Base-by-base conservation (phyloP, 2,113 vertebrate genomes). In the Semnornis frantzii region DNA sequence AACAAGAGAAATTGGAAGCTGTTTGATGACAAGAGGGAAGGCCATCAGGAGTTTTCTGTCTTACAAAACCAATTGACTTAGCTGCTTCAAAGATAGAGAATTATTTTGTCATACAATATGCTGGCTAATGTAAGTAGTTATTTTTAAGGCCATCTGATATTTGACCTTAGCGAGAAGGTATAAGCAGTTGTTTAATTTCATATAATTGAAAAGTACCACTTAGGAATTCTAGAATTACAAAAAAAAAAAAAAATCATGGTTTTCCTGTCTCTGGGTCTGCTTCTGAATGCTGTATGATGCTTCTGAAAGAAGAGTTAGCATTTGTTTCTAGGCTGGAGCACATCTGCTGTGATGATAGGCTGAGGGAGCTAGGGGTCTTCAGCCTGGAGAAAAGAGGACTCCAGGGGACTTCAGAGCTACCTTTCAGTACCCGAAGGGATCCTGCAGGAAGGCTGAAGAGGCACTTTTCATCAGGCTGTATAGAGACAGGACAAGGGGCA, bases 91-190 rank as follows among this genome's bases (percentile, higher is more conserved):
- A 92, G 55, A 13, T 48, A 34, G 54, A 80, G 60, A 39, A 77
- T 83, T 85, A 42, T 82, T 92, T 79, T 85, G 42, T 80, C 8
- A 7, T 44, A 30, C 42, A 91, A 89, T 76, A 66, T 77, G 37
- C 48, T 80, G 16, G 75, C 82, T 63, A 80, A 64, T 68, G 6
- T 80, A 87, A 73, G 60, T 39, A 85, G 31, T 68, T 89, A 46
- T 76, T 92, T 94, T 92, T 87, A 85, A 55, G 91, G 50, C 57
- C 42, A 20, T 82, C 71, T 95, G 63, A 69, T 44, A 76, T 85
- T 92, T 66, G 57, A 68, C 28, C 19, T 63, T 71, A 59, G 28
- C 42, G 23, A 31, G 77, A 59, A 54, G 19, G 31, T 64, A 54
- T 87, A 21, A 79, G 21, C 30, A 58, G 9, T 69, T 65, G 37